Percentiles rank a stretch among this genome's conserved stretches.
These are phyloP conservation scores for Torymus tubicola DNA, from an alignment of 2,888 invertebrate genomes.

Conservation along the genomic window DNA sequence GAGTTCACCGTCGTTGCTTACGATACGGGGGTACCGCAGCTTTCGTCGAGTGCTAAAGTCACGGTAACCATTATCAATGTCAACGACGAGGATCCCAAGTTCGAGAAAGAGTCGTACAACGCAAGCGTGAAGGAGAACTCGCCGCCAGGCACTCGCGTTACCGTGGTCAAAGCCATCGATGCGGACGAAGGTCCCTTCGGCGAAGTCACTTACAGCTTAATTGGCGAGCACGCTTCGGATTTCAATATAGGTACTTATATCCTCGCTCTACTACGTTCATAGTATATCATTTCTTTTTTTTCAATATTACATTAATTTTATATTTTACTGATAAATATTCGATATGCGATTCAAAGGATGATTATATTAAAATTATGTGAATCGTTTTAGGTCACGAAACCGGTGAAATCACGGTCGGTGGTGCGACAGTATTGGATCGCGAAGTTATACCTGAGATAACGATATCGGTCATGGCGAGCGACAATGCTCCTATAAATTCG, in stretches of 20 bases:
- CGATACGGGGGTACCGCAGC: conserved; percentile 91
- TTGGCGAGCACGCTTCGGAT: conserved; percentile 85
- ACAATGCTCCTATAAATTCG: conserved; percentile 85
- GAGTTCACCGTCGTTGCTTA: conserved; percentile 89
- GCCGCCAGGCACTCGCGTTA: conserved; percentile 83
- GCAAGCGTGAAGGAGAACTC: conserved; percentile 88
- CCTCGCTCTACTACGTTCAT: too few relatives aligned
- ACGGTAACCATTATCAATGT: conserved; percentile 87
- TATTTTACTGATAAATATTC: background rate
- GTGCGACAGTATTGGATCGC: conserved; percentile 86
- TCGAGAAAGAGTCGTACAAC: conserved; percentile 83
- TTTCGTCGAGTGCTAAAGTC: conserved; percentile 87
- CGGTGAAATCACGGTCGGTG: conserved; percentile 87
- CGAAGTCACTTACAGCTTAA: conserved; percentile 85
- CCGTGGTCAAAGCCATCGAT: conserved; percentile 87
- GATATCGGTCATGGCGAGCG: conserved; percentile 88
- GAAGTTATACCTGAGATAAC: conserved; percentile 85
- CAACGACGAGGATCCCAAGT: conserved; percentile 92
- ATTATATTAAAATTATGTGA: conserved; percentile 10
- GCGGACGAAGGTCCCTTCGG: conserved; percentile 88
- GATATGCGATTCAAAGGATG: background rate
- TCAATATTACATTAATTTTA: conserved; percentile 9
- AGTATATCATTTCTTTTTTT: too few relatives aligned
- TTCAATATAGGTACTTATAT: conserved; percentile 82
- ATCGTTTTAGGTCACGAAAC: conserved; percentile 77